Evolutionary conservation across 2,888 invertebrate species (phyloP), one percentile per base, ranked within the genome.

Genomic region (Nudaria mundana): DNA sequence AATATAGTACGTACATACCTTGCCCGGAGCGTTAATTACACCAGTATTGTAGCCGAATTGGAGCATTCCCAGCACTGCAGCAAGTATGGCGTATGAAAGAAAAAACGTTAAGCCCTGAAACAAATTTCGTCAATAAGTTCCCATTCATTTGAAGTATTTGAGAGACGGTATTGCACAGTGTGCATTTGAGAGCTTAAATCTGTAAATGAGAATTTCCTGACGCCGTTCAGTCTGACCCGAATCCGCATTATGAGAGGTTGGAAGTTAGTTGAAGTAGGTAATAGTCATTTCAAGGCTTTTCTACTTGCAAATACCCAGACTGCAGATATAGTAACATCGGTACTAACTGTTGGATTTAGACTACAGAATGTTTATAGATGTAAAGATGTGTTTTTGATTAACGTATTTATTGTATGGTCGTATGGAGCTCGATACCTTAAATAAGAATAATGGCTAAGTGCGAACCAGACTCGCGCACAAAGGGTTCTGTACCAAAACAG

Each of bases 1-100:
- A 5, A n/a, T 22, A 3, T 2, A 14, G 8, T 16, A 5, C 32
- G n/a, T n/a, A 70, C 90, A 81, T 79, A 94, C 94, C 83, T 91
- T 91, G 90, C 97, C 95, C 58, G 97, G 97, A 79, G 97, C 97
- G 90, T 98, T 98, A 87, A 97, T 97, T 70, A 98, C 97, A 77
- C 97, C 97, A 44, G 97, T 97, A 84, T 98, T 98, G 91, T 97
- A 98, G 51, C 97, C 97, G 81, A 98, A 97, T 84, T 97, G 97
- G 73, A 98, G 91, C 97, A 97, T 97, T 43, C 97, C 97, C 75
- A 97, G 91, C 66, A 97, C 97, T 59, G 97, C 97, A 63, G 97
- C 96, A 82, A 97, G 92, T 87, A 97, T 97, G 68, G 97, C 96
- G 86, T 97, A 97, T 60, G 96, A 95, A 72, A 98, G 92, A 91